A percentile compares a stretch with the other conserved stretches of the same genome.
Conservation (phyloP, 2,113 vertebrate species). For the Tympanuchus pallidicinctus region DNA sequence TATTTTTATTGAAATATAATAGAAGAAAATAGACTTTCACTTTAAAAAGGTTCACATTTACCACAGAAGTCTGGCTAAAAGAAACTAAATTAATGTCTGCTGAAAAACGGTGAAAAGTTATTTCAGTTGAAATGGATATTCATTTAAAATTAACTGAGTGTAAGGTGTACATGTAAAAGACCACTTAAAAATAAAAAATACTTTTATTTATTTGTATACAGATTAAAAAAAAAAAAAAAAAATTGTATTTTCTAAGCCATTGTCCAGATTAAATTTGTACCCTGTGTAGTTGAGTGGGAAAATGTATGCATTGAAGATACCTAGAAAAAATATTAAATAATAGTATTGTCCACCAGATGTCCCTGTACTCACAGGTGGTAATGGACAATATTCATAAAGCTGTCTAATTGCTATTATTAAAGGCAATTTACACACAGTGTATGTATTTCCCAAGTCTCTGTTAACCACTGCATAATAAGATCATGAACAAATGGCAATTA, state of each 20-base stretch:
- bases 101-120: neutral
- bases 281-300: neutral
- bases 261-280: neutral
- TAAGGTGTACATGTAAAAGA: neutral
- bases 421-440: neutral
- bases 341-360: conserved; percentile 75
- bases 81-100: neutral
- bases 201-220: neutral
- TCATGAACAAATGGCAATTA: conserved; percentile 1
- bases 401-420: conserved; percentile 29
- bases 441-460: conserved; percentile 4
- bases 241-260: neutral
- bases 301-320: neutral
- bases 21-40: neutral
- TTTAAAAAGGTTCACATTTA: neutral
- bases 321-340: neutral
- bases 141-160: neutral
- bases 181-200: neutral
- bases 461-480: conserved; percentile 17
- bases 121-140: neutral
- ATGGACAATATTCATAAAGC: neutral
- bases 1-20: neutral
- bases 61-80: neutral
- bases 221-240: neutral
- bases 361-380: conserved; percentile 65